phyloP scores from a whole-genome alignment of 1,140 invertebrate genomes.

The Paracyclopina nana region DNA sequence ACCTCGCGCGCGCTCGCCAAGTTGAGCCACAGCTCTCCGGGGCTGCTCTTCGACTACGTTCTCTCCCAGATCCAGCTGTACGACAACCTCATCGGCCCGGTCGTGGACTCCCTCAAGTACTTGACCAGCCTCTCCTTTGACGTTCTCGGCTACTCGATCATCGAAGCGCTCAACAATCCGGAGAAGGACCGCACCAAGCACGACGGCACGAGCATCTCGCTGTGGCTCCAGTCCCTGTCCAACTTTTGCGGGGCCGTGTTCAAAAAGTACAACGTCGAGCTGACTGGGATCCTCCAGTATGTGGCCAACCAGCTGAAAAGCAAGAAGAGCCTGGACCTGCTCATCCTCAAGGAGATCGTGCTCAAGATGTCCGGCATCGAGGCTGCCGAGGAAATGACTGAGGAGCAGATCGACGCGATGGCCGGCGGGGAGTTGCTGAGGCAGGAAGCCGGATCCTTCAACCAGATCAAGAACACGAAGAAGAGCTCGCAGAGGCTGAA shows the following conservation, averaged over 20 bases:
- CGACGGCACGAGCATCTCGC: slow-evolving; percentile 55
- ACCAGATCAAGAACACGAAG: slow-evolving; percentile 62
- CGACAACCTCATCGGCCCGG: slow-evolving; percentile 85
- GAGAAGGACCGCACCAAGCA: slow-evolving; percentile 34
- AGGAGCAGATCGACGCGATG: slow-evolving; percentile 87
- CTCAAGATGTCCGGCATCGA: slow-evolving; percentile 99
- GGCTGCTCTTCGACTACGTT: slow-evolving; percentile 88
- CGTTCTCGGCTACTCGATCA: slow-evolving; percentile 80
- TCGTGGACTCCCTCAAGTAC: slow-evolving; percentile 94
- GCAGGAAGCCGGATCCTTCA: slow-evolving; percentile 46
- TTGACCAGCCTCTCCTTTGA: slow-evolving; percentile 88
- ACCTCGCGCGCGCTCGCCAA: slow-evolving; percentile 88
- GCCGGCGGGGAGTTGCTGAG: slow-evolving; percentile 78
- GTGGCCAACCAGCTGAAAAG: slow-evolving; percentile 91
- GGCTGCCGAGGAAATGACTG: slow-evolving; percentile 83
- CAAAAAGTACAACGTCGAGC: slow-evolving; percentile 91
- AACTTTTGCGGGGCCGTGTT: slow-evolving; percentile 86
- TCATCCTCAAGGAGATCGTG: slow-evolving; percentile 91
- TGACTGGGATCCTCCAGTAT: slow-evolving; percentile 84
- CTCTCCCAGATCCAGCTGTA: slow-evolving; percentile 84
- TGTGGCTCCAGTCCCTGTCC: slow-evolving; percentile 82
- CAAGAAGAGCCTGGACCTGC: slow-evolving; percentile 78
- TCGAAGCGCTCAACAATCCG: slow-evolving; percentile 60
- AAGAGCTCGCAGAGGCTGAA: slow-evolving; percentile 87
- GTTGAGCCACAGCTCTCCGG: slow-evolving; percentile 83